Evolutionary conservation across 2,113 vertebrate genomes (phyloP).

Genomic region (Misgurnus anguillicaudatus): DNA sequence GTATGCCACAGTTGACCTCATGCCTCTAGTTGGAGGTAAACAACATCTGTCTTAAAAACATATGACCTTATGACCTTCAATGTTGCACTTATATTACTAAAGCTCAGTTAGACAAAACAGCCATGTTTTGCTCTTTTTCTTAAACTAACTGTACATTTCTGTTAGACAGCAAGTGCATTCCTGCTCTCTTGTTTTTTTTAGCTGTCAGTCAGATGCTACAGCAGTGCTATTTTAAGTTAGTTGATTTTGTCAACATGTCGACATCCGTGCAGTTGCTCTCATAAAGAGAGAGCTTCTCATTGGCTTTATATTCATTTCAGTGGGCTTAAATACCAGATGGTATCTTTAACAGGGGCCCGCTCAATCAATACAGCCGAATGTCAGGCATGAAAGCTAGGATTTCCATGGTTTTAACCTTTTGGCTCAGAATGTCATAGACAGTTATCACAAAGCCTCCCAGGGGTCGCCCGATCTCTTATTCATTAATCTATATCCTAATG

Average conservation of each 20-base stretch:
- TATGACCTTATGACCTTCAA: neutral
- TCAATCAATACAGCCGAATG: conserved; percentile 56
- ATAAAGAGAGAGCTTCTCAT: conserved; percentile 13
- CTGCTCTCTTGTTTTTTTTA: neutral
- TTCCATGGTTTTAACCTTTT: conserved; percentile 58
- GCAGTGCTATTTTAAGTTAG: neutral
- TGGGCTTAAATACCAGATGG: conserved; percentile 53
- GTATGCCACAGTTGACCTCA: neutral
- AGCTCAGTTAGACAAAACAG: neutral
- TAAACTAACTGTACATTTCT: neutral
- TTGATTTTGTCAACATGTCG: conserved; percentile 18
- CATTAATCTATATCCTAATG: conserved; percentile 43
- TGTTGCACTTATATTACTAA: neutral
- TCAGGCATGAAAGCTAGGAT: conserved; percentile 51
- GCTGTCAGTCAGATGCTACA: neutral
- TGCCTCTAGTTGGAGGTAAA: neutral
- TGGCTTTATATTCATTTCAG: conserved; percentile 51
- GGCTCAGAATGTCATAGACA: conserved; percentile 34
- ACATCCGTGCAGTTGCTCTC: neutral
- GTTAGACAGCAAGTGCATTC: neutral
- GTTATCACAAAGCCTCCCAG: conserved; percentile 39
- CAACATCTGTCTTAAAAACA: neutral
- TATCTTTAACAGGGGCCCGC: conserved; percentile 51
- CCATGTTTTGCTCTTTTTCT: neutral
- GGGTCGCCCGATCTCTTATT: conserved; percentile 27